phyloP scores from a whole-genome alignment of 2,888 invertebrate genomes.

The Steinernema scapterisci region DNA sequence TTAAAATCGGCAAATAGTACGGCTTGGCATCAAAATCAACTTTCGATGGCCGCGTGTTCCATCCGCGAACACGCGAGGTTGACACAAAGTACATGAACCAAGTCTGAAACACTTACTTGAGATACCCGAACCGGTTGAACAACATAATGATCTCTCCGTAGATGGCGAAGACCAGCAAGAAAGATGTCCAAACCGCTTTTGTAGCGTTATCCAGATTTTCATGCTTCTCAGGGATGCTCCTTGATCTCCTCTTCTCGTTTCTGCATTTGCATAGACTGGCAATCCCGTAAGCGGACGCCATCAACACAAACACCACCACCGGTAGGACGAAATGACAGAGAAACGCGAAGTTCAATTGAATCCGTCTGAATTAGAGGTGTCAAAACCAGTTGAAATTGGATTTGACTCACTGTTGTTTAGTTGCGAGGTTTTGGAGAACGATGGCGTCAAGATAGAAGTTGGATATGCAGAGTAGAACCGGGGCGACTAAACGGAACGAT shows the following conservation, averaged over 20 bases:
- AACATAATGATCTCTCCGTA: not conserved
- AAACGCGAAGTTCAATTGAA: conserved; percentile 34
- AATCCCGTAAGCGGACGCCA: conserved; percentile 45
- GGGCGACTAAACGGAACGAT: conserved; percentile 48
- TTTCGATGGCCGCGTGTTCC: no score
- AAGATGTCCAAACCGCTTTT: conserved; percentile 7
- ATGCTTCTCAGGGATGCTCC: conserved; percentile 9
- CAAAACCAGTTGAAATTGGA: not conserved
- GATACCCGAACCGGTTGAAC: not conserved
- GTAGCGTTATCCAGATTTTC: not conserved
- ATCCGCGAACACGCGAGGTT: not conserved
- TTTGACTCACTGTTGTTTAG: conserved; percentile 39
- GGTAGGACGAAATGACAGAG: conserved; percentile 44
- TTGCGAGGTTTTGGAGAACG: conserved; percentile 39
- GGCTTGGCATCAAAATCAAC: no score
- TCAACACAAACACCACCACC: conserved; percentile 44
- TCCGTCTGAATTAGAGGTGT: conserved; percentile 7
- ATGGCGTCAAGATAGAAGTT: conserved; percentile 49
- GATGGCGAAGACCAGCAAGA: not conserved
- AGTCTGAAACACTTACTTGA: conserved; percentile 21
- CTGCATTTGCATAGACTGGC: conserved; percentile 46
- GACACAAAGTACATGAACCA: not conserved
- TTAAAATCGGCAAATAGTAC: no score
- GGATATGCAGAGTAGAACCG: conserved; percentile 49
- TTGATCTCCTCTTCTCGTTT: conserved; percentile 30